A percentile compares a stretch with the other conserved stretches of the same genome.
Evolutionary conservation across 2,888 invertebrate species (phyloP).

Genomic region (Erynnis tages): DNA sequence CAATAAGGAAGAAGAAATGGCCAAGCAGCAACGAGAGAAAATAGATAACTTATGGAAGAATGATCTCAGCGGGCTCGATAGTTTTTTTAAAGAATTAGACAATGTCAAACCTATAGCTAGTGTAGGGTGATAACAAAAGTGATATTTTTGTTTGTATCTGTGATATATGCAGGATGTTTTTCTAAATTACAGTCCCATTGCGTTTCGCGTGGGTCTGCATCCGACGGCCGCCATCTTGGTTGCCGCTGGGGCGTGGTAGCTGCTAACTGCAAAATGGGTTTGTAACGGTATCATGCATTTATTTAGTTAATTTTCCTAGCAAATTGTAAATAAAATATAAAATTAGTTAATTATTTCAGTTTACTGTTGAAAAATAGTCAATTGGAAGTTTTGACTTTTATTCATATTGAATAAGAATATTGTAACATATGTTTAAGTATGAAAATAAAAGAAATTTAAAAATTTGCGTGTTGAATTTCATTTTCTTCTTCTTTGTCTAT

Average conservation of each 20-base stretch:
- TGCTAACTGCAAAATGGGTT: conserved; percentile 82
- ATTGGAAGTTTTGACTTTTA: conserved; percentile 72
- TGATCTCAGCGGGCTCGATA: conserved; percentile 84
- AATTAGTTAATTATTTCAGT: conserved; percentile 66
- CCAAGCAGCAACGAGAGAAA: conserved; percentile 68
- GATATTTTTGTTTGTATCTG: conserved; percentile 64
- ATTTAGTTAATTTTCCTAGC: conserved; percentile 45
- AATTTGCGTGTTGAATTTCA: conserved; percentile 54
- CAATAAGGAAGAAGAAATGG: conserved; percentile 70
- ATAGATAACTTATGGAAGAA: conserved; percentile 78
- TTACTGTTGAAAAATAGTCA: conserved; percentile 62
- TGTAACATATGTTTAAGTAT: conserved; percentile 81
- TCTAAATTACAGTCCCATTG: conserved; percentile 82
- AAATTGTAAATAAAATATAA: conserved; percentile 39
- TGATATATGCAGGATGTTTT: conserved; percentile 81
- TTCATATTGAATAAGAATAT: conserved; percentile 79
- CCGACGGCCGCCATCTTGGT: conserved; percentile 82
- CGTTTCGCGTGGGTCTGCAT: conserved; percentile 81
- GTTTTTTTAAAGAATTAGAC: conserved; percentile 84
- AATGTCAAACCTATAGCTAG: conserved; percentile 76
- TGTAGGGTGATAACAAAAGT: conserved; percentile 59
- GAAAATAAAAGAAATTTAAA: conserved; percentile 64
- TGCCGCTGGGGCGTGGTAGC: conserved; percentile 81
- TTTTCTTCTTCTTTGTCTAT: conserved; percentile 49
- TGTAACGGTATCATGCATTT: conserved; percentile 81